These are phyloP conservation scores for Bembecia ichneumoniformis DNA, from an alignment of 2,888 invertebrate species.

Conservation along the genomic window DNA sequence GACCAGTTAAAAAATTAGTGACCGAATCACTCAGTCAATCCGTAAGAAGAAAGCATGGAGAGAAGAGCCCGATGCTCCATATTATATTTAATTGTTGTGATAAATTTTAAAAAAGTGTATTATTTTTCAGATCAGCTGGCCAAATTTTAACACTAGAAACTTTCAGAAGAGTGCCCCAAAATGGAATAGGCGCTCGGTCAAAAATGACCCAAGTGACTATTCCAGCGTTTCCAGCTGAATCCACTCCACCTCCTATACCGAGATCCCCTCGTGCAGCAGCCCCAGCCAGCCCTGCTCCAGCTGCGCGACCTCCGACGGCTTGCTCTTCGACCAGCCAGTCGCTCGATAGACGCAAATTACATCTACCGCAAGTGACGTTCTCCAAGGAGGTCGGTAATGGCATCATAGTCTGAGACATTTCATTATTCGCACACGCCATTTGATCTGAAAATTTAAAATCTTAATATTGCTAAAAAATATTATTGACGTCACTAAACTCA, in stretches of 20 bases:
- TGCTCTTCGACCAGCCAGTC: constrained; percentile 78
- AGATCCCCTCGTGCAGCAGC: constrained; percentile 48
- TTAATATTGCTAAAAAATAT: no score
- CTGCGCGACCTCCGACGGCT: constrained; percentile 76
- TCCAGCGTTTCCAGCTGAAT: constrained; percentile 36
- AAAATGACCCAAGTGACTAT: constrained; percentile 40
- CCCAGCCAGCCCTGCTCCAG: constrained; percentile 51
- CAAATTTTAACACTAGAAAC: constrained; percentile 80
- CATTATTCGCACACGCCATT: constrained; percentile 32
- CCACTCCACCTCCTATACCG: constrained; percentile 54
- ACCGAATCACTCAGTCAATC: no score
- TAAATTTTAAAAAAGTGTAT: neutral
- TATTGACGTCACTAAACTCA: no score
- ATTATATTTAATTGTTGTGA: no score
- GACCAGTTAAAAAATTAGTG: no score
- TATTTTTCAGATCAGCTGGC: constrained; percentile 76
- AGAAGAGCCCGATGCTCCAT: no score
- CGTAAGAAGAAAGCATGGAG: no score
- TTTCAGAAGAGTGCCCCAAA: constrained; percentile 73
- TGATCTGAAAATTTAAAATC: constrained; percentile 8
- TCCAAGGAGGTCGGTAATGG: constrained; percentile 93
- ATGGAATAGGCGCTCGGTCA: constrained; percentile 43
- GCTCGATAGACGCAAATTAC: constrained; percentile 75
- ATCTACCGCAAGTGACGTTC: constrained; percentile 87
- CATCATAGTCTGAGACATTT: constrained; percentile 77